Percentiles rank a stretch among this genome's conserved stretches.
Evolutionary conservation across 1,140 invertebrate species (phyloP).

Genomic region (Ceratoteleas bidentatus): DNA sequence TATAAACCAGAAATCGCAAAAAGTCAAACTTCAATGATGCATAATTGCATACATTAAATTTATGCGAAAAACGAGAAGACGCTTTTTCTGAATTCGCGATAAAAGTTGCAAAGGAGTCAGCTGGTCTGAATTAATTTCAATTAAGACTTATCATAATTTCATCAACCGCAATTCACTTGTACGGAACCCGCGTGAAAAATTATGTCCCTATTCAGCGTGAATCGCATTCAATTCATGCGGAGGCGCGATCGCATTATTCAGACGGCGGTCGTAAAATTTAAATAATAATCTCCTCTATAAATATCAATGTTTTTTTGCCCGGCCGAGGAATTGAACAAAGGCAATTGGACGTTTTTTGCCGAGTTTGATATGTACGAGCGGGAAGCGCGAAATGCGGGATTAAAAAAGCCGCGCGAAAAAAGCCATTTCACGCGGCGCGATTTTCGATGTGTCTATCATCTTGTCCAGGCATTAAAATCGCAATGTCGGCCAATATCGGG

Average conservation of each 20-base stretch:
- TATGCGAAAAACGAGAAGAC: too few relatives aligned
- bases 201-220: conserved; percentile 21
- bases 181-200: conserved; percentile 13
- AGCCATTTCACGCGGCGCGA: conserved; percentile 49
- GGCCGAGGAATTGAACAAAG: conserved; percentile 26
- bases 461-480: conserved; percentile 55
- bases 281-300: conserved; percentile 43
- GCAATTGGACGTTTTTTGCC: conserved; percentile 19
- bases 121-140: too few relatives aligned
- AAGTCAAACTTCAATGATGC: too few relatives aligned
- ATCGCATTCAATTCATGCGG: conserved; percentile 26
- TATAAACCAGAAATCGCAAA: too few relatives aligned
- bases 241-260: conserved; percentile 33
- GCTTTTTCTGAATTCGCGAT: too few relatives aligned
- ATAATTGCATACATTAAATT: too few relatives aligned
- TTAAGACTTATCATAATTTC: too few relatives aligned
- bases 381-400: conserved; percentile 29
- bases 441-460: conserved; percentile 56
- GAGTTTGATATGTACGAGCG: conserved; percentile 8
- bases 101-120: too few relatives aligned
- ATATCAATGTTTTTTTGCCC: conserved; percentile 24
- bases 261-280: conserved; percentile 39
- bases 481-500: conserved; percentile 49
- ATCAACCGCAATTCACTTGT: background rate
- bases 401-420: conserved; percentile 45